phyloP scores from a whole-genome alignment of 2,797 vertebrate species.

The Cheracebus regulus region DNA sequence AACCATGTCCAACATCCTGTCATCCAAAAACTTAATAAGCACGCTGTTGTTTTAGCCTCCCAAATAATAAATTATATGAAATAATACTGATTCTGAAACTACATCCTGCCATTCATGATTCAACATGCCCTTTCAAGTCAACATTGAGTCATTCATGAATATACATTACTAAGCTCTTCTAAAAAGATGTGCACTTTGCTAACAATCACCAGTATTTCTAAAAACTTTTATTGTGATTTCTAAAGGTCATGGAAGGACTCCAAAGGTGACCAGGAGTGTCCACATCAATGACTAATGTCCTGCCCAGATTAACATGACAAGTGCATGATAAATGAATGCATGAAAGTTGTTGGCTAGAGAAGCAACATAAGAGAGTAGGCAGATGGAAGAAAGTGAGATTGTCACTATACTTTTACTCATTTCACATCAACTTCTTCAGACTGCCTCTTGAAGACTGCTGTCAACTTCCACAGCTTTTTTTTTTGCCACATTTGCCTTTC shows the following conservation, averaged over 20 bases:
- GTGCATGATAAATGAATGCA: not conserved
- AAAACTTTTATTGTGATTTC: not conserved
- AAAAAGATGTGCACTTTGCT: not conserved
- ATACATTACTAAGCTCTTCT: not conserved
- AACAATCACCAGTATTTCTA: not conserved
- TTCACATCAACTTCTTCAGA: not conserved
- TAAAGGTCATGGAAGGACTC: not conserved
- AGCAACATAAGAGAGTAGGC: not conserved
- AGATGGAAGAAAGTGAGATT: not conserved
- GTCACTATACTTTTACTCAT: not conserved
- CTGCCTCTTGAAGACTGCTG: not conserved
- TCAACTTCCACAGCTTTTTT: not conserved
- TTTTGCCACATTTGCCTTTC: not conserved
- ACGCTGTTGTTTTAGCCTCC: not conserved
- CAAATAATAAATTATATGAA: not conserved
- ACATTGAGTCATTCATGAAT: not conserved
- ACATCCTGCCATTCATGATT: not conserved
- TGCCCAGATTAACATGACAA: not conserved
- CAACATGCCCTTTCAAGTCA: not conserved
- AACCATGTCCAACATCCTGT: not conserved
- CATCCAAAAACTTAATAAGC: not conserved
- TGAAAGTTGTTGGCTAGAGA: not conserved
- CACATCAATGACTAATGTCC: not conserved
- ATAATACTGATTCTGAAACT: not conserved
- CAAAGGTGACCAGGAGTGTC: not conserved